These are phyloP conservation scores for Agapetus fuscipes DNA, from an alignment of 2,888 invertebrate genomes.

Conservation along the genomic window DNA sequence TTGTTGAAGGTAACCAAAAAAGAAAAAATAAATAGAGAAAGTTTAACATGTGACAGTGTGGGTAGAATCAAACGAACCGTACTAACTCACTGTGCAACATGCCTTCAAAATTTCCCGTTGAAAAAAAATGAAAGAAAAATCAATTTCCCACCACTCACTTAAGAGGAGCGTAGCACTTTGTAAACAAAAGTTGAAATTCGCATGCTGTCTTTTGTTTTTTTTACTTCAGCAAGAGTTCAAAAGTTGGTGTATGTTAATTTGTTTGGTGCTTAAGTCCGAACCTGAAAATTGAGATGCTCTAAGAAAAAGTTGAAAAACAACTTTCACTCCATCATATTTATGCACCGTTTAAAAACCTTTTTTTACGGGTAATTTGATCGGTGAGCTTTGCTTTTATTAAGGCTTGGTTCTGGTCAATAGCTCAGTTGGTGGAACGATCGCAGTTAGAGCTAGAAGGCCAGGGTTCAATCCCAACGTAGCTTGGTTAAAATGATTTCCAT, in stretches of 20 bases:
- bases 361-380: too few species aligned
- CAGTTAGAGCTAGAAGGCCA: too few species aligned
- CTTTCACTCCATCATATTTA: too few species aligned
- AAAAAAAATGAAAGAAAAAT: slow-evolving; percentile 6
- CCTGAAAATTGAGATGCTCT: neutral
- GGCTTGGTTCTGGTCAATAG: too few species aligned
- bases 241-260: neutral
- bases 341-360: too few species aligned
- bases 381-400: too few species aligned
- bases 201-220: slow-evolving; percentile 1
- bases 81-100: slow-evolving; percentile 8
- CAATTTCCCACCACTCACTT: slow-evolving; percentile 4
- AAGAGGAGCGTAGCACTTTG: slow-evolving; percentile 1
- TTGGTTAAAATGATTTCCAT: too few species aligned
- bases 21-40: slow-evolving; percentile 1
- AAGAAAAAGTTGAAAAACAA: too few species aligned
- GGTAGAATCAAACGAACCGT: slow-evolving; percentile 6
- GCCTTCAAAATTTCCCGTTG: slow-evolving; percentile 7
- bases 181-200: neutral
- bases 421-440: too few species aligned
- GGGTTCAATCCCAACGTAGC: too few species aligned
- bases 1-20: neutral
- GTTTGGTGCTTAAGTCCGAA: neutral
- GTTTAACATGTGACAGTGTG: slow-evolving; percentile 1
- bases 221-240: slow-evolving; percentile 3